Conservation (phyloP, 2,888 invertebrate genomes). For the Eupithecia abbreviata region DNA sequence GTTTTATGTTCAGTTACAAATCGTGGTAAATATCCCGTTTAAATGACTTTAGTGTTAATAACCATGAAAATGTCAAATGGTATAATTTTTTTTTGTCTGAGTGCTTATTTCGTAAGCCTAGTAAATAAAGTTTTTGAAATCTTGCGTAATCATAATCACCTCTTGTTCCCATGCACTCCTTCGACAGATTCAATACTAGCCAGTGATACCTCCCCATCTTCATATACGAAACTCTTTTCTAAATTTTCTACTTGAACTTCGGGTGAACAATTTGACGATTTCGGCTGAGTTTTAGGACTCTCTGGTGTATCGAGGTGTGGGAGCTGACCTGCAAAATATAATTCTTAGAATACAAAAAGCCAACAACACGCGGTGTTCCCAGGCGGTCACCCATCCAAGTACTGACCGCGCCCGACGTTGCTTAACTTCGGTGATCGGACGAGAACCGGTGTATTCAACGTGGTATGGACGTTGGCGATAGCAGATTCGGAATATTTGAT, state of each 20-base stretch:
- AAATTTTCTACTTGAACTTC: conserved; percentile 42
- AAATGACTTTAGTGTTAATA: no score
- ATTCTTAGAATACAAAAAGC: conserved; percentile 49
- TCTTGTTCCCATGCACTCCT: conserved; percentile 57
- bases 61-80: no score
- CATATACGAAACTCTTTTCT: conserved; percentile 44
- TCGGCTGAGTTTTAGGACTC: conserved; percentile 42
- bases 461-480: conserved; percentile 64
- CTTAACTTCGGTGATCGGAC: conserved; percentile 80
- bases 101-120: no score
- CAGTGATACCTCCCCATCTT: conserved; percentile 48
- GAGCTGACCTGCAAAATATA: conserved; percentile 23
- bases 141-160: conserved; percentile 49
- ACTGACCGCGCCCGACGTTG: conserved; percentile 80
- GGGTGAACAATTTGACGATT: conserved; percentile 48
- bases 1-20: no score
- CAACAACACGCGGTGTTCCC: conserved; percentile 63
- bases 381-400: conserved; percentile 82
- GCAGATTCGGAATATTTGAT: not conserved
- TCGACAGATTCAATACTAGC: conserved; percentile 57
- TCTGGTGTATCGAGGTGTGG: conserved; percentile 46
- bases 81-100: no score
- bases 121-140: no score
- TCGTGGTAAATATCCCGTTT: no score
- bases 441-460: conserved; percentile 72